Evolutionary conservation across 2,113 vertebrate genomes (phyloP).

Genomic region (Tringa solitaria): DNA sequence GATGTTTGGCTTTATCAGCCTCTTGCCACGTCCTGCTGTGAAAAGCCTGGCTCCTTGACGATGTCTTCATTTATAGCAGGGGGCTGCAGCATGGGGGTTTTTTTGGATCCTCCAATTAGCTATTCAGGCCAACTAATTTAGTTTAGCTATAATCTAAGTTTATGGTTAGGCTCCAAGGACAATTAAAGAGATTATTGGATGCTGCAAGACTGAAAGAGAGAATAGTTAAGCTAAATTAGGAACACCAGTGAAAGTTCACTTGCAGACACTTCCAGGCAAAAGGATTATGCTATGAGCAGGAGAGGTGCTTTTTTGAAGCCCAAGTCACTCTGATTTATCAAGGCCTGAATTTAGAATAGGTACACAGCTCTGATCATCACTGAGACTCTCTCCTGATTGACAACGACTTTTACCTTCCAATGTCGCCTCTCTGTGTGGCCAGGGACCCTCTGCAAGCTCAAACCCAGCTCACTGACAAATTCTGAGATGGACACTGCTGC

Average conservation of each 20-base stretch:
- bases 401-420: neutral
- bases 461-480: neutral
- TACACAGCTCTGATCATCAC: neutral
- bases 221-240: neutral
- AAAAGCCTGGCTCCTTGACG: neutral
- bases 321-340: neutral
- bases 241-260: neutral
- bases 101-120: neutral
- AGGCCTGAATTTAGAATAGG: neutral
- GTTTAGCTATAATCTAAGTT: neutral
- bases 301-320: neutral
- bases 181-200: neutral
- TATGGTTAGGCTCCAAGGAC: neutral
- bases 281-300: neutral
- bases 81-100: neutral
- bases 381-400: neutral
- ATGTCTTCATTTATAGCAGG: neutral
- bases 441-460: neutral
- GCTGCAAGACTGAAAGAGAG: neutral
- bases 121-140: neutral
- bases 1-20: neutral
- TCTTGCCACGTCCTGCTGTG: neutral
- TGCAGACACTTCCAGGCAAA: neutral
- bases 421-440: neutral
- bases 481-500: neutral